phyloP scores from a whole-genome alignment of 2,797 vertebrate genomes.

The Pampus argenteus region DNA sequence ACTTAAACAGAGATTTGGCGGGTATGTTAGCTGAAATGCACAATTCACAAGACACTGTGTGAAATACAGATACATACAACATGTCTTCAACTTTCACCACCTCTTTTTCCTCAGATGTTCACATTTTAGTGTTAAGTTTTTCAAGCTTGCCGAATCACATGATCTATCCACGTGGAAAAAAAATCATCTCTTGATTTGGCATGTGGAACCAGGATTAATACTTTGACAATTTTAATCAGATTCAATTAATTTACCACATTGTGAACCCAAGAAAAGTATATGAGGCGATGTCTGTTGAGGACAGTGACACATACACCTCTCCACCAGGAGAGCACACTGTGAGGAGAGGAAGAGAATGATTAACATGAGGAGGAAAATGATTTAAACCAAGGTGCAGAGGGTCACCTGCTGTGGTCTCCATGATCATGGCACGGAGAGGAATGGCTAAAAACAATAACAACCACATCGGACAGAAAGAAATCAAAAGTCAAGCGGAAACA shows the following conservation, averaged over 20 bases:
- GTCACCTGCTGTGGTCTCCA: constrained; percentile 99
- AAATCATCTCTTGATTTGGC: not conserved
- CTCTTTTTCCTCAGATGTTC: constrained; percentile 28
- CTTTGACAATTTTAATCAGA: not conserved
- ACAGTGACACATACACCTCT: constrained; percentile 72
- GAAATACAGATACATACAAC: constrained; percentile 51
- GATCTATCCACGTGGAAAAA: not conserved
- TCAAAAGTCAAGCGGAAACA: constrained; percentile 39
- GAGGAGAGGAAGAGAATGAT: constrained; percentile 45
- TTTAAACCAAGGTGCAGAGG: constrained; percentile 86
- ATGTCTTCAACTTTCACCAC: constrained; percentile 54
- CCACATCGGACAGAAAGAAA: constrained; percentile 80
- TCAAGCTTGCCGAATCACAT: not conserved
- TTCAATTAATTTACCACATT: not conserved
- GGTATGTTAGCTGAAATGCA: constrained; percentile 67
- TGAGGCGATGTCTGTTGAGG: constrained; percentile 62
- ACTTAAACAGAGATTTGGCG: constrained; percentile 18
- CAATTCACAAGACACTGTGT: constrained; percentile 53
- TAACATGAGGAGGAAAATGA: constrained; percentile 52
- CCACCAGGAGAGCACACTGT: constrained; percentile 74
- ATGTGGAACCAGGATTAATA: not conserved
- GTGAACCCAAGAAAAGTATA: not conserved
- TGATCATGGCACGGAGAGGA: constrained; percentile 97
- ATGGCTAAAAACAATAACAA: constrained; percentile 92
- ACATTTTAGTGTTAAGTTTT: not conserved